Evolutionary conservation across 2,888 invertebrate species (phyloP).

Genomic region (Cryptocheilus praepositus): DNA sequence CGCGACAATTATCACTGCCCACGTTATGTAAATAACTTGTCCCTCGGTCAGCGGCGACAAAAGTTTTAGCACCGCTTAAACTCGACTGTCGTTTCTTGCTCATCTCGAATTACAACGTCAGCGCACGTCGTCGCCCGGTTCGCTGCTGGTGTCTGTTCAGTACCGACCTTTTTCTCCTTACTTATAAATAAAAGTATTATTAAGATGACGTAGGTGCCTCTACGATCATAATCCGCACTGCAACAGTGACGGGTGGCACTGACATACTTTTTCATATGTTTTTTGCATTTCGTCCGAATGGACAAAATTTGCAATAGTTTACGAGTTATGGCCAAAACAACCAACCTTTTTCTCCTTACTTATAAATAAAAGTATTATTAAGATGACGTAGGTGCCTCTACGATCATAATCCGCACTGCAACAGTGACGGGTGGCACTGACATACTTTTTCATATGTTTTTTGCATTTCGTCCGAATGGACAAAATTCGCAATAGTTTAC

Average conservation of each 20-base stretch:
- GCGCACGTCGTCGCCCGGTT: too few species aligned
- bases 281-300: too few species aligned
- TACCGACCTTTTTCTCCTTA: slow-evolving; percentile 6
- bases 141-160: background rate
- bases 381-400: slow-evolving; percentile 20
- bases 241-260: slow-evolving; percentile 7
- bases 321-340: too few species aligned
- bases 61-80: background rate
- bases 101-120: slow-evolving; percentile 10
- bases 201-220: slow-evolving; percentile 26
- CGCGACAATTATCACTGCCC: too few species aligned
- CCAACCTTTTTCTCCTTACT: slow-evolving; percentile 7
- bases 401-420: slow-evolving; percentile 15
- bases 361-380: slow-evolving; percentile 30
- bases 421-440: background rate
- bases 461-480: too few species aligned
- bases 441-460: too few species aligned
- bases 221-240: slow-evolving; percentile 12
- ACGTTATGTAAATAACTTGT: too few species aligned
- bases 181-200: slow-evolving; percentile 25
- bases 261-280: too few species aligned
- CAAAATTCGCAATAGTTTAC: too few species aligned
- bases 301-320: too few species aligned
- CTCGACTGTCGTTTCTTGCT: slow-evolving; percentile 12
- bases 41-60: background rate